Evolutionary conservation across 2,113 vertebrate species (phyloP).

Genomic region (Ahaetulla prasina): DNA sequence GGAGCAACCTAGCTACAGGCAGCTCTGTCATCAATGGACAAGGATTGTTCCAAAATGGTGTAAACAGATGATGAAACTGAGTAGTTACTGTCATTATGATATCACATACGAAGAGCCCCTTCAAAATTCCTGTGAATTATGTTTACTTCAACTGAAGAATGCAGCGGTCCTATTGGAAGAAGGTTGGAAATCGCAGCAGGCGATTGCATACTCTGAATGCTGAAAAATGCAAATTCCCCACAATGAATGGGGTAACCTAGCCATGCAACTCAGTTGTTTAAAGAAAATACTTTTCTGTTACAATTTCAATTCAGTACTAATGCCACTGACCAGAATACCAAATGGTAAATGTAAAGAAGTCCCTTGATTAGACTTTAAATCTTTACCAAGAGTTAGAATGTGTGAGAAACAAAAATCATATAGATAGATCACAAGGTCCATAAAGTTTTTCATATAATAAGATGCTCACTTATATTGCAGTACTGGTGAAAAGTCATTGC

Average conservation of each 20-base stretch:
- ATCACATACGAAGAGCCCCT: background rate
- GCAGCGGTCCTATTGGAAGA: background rate
- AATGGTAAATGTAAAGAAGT: background rate
- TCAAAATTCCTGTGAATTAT: background rate
- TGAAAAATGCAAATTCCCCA: background rate
- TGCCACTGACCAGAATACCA: background rate
- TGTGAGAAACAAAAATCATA: background rate
- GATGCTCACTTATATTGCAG: background rate
- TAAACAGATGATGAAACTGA: background rate
- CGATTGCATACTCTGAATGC: background rate
- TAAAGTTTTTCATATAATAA: background rate
- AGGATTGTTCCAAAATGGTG: background rate
- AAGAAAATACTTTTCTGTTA: background rate
- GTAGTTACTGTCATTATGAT: background rate
- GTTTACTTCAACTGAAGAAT: background rate
- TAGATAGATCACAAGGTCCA: background rate
- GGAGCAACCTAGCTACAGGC: background rate
- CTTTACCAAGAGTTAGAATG: background rate
- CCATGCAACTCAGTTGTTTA: background rate
- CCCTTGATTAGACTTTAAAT: background rate
- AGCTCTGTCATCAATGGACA: background rate
- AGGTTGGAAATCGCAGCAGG: background rate
- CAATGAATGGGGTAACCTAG: background rate
- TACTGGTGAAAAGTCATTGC: accelerated
- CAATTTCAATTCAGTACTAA: background rate